Evolutionary conservation across 2,797 vertebrate genomes (phyloP).

Genomic region (Mormyrops attenuatus): DNA sequence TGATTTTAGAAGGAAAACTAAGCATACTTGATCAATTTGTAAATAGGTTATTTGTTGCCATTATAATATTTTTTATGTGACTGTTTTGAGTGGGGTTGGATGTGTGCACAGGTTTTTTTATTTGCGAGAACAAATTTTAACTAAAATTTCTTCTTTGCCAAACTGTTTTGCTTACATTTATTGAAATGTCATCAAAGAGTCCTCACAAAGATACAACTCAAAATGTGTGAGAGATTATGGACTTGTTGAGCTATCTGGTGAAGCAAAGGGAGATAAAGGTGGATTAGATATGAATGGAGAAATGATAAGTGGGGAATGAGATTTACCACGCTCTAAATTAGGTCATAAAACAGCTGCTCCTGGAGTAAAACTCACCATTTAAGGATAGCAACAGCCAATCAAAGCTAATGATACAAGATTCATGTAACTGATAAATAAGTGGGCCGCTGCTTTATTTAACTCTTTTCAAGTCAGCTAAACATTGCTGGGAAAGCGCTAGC

Average conservation of each 20-base stretch:
- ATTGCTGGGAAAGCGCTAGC: not conserved
- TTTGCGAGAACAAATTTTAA: not conserved
- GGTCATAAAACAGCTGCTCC: not conserved
- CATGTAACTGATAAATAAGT: not conserved
- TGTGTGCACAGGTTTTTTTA: not conserved
- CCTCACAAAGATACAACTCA: not conserved
- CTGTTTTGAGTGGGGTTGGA: not conserved
- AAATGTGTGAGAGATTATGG: not conserved
- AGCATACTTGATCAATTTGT: conserved; percentile 9
- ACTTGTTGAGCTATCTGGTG: not conserved
- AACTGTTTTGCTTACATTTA: not conserved
- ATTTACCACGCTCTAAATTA: not conserved
- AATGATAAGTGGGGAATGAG: not conserved
- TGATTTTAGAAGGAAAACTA: not conserved
- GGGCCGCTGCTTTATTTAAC: not conserved
- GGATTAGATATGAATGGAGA: conserved; percentile 1
- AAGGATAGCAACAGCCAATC: not conserved
- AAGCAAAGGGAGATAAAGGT: not conserved
- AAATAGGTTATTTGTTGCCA: not conserved
- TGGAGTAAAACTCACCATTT: not conserved
- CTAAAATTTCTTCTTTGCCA: not conserved
- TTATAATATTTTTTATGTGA: not conserved
- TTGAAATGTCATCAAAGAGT: conserved; percentile 5
- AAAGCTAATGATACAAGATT: not conserved
- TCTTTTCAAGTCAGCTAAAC: not conserved